Evolutionary conservation across 1,140 invertebrate species (phyloP).

Genomic region (Neoseiulus cucumeris): DNA sequence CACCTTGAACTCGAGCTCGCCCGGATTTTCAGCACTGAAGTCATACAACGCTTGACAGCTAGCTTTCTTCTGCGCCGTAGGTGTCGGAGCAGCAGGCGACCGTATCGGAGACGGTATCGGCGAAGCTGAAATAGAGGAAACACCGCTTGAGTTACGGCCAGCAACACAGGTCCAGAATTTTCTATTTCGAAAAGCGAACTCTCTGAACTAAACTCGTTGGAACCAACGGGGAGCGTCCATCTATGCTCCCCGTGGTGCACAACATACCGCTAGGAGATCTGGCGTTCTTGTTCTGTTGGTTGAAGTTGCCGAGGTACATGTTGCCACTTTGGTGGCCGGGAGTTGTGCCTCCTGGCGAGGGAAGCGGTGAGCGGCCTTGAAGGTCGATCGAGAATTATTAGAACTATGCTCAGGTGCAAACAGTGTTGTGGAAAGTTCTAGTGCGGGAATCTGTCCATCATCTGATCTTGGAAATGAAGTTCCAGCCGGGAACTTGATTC

Average conservation of each 20-base stretch:
- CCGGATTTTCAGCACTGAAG: constrained; percentile 89
- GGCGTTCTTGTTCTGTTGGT: constrained; percentile 1
- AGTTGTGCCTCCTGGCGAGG: not conserved
- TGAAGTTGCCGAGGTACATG: constrained; percentile 11
- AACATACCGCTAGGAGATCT: constrained; percentile 1
- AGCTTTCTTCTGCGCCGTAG: constrained; percentile 41
- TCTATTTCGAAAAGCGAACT: no score
- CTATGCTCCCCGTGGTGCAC: no score
- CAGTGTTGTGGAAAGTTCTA: no score
- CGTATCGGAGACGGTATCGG: constrained; percentile 75
- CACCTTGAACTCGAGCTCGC: constrained; percentile 76
- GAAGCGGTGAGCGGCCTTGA: not conserved
- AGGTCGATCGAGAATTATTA: not conserved
- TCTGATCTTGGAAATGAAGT: no score
- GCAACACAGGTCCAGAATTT: no score
- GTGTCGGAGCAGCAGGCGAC: constrained; percentile 45
- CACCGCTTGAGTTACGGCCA: constrained; percentile 21
- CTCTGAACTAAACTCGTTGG: no score
- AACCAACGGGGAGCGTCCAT: no score
- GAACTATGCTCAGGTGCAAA: no score
- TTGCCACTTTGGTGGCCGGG: constrained; percentile 1
- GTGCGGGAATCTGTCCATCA: no score
- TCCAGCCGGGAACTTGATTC: no score
- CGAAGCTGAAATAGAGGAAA: constrained; percentile 39
- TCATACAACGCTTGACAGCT: constrained; percentile 88